Evolutionary conservation across 2,113 vertebrate genomes (phyloP).

Genomic region (Diphyllodes magnificus): DNA sequence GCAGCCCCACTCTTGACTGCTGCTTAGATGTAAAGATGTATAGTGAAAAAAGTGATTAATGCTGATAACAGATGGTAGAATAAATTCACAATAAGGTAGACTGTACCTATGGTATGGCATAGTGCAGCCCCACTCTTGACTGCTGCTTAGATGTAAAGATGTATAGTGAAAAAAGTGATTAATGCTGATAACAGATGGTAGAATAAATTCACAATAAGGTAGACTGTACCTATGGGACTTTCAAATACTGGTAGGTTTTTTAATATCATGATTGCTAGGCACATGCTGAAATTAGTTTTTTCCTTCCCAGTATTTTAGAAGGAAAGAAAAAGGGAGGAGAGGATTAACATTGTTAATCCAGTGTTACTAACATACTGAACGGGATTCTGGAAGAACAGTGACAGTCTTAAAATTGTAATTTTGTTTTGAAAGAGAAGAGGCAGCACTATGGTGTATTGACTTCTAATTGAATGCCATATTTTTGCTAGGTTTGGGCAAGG

Average conservation of each 20-base stretch:
- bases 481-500: not conserved
- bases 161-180: not conserved
- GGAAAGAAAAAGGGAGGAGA: accelerated
- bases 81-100: not conserved
- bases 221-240: not conserved
- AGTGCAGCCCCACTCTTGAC: not conserved
- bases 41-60: not conserved
- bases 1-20: not conserved
- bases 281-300: not conserved
- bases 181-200: not conserved
- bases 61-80: not conserved
- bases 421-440: not conserved
- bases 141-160: not conserved
- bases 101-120: not conserved
- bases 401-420: not conserved
- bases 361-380: not conserved
- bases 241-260: not conserved
- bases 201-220: not conserved
- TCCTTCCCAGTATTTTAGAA: not conserved
- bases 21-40: not conserved
- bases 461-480: not conserved
- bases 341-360: not conserved
- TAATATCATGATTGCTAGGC: not conserved
- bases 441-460: not conserved
- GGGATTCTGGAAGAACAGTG: not conserved